phyloP scores from a whole-genome alignment of 2,113 vertebrate genomes.

The Martes martes region DNA sequence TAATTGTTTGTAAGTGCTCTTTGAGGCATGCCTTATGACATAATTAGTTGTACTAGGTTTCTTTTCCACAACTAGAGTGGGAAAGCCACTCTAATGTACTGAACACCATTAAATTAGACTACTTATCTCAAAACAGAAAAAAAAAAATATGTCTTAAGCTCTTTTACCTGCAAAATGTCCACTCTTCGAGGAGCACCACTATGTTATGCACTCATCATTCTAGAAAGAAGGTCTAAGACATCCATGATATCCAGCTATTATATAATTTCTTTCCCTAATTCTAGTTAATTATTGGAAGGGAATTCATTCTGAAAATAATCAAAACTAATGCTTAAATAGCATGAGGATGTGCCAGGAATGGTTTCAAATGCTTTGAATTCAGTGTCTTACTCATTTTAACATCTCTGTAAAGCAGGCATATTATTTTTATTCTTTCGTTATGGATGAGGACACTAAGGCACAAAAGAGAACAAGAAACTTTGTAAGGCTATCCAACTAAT shows the following conservation, averaged over 20 bases:
- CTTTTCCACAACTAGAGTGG: background rate
- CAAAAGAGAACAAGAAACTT: background rate
- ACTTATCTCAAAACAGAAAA: background rate
- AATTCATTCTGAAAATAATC: background rate
- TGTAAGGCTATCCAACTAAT: background rate
- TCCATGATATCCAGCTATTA: rapidly evolving
- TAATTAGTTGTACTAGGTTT: background rate
- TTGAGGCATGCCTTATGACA: background rate
- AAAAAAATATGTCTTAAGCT: background rate
- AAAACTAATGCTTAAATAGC: background rate
- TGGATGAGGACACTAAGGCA: background rate
- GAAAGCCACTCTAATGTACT: background rate
- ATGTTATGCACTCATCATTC: rapidly evolving
- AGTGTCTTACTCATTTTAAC: background rate
- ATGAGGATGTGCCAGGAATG: background rate
- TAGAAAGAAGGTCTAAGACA: background rate
- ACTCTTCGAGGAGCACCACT: background rate
- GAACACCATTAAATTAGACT: background rate
- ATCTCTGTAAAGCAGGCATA: too few relatives aligned
- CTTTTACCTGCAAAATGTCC: background rate
- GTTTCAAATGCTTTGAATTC: background rate
- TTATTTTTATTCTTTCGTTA: background rate
- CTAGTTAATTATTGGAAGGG: background rate
- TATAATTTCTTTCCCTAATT: background rate
- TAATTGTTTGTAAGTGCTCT: background rate